phyloP scores from a whole-genome alignment of 2,888 invertebrate species.

The Tenthredo distinguenda region DNA sequence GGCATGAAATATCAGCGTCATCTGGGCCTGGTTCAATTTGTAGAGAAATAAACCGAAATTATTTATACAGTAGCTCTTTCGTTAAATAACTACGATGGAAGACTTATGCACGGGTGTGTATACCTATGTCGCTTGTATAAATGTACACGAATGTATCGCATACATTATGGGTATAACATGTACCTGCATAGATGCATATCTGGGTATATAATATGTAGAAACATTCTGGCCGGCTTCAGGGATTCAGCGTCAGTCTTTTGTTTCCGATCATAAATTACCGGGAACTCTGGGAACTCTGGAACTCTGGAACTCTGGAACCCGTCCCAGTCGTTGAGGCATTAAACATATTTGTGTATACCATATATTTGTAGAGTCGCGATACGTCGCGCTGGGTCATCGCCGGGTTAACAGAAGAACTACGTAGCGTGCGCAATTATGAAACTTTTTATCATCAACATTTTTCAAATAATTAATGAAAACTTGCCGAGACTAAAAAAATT shows the following conservation, averaged over 20 bases:
- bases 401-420: neutral
- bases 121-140: neutral
- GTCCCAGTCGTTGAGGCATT: slow-evolving; percentile 11
- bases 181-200: slow-evolving; percentile 35
- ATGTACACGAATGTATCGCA: slow-evolving; percentile 5
- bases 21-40: slow-evolving; percentile 6
- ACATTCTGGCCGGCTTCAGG: slow-evolving; percentile 14
- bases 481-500: slow-evolving; percentile 34
- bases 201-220: slow-evolving; percentile 4
- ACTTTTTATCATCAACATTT: slow-evolving; percentile 56
- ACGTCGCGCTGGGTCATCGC: slow-evolving; percentile 28
- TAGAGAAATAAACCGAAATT: slow-evolving; percentile 42
- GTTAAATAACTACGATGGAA: neutral
- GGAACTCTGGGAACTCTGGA: slow-evolving; percentile 17
- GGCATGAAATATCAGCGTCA: slow-evolving; percentile 38
- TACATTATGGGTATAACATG: slow-evolving; percentile 19
- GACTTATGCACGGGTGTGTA: neutral
- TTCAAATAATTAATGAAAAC: slow-evolving; percentile 60
- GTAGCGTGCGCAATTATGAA: slow-evolving; percentile 57
- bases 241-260: slow-evolving; percentile 53
- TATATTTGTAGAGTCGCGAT: slow-evolving; percentile 43
- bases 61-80: slow-evolving; percentile 25
- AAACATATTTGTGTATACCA: slow-evolving; percentile 18
- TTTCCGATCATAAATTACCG: slow-evolving; percentile 60
- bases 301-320: slow-evolving; percentile 11